phyloP scores from a whole-genome alignment of 2,113 vertebrate species.

The Neoarius graeffei region DNA sequence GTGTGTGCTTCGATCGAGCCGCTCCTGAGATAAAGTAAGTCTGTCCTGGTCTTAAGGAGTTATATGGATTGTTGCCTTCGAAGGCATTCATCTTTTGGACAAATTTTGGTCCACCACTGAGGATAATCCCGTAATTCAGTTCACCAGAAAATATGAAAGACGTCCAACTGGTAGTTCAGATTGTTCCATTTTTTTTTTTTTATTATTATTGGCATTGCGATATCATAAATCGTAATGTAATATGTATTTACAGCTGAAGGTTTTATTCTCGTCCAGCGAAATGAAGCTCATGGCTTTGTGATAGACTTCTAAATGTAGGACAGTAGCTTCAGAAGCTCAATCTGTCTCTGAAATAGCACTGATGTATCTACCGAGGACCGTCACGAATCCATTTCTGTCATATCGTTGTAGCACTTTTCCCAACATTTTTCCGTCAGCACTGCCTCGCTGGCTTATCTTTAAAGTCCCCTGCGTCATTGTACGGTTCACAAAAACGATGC shows the following conservation, averaged over 20 bases:
- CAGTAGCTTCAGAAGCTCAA: neutral
- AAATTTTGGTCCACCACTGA: neutral
- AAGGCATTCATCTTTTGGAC: neutral
- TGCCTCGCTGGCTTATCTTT: slow-evolving; percentile 12
- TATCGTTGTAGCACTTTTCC: slow-evolving; percentile 12
- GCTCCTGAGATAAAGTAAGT: neutral
- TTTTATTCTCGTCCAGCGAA: neutral
- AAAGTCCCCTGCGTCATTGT: slow-evolving; percentile 31
- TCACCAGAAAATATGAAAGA: neutral
- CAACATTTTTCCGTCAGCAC: slow-evolving; percentile 19
- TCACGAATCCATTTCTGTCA: slow-evolving; percentile 28
- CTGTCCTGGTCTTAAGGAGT: too few relatives aligned
- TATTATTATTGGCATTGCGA: too few relatives aligned
- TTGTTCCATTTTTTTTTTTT: too few relatives aligned
- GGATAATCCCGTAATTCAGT: neutral
- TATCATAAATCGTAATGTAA: neutral
- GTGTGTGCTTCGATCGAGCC: neutral
- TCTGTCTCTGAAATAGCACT: slow-evolving; percentile 13
- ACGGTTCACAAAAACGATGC: neutral
- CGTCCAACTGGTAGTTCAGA: too few relatives aligned
- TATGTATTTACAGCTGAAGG: neutral
- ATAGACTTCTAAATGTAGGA: neutral
- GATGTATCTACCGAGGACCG: slow-evolving; percentile 1
- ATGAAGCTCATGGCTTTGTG: neutral
- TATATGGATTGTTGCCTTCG: neutral